Evolutionary conservation across 2,113 vertebrate genomes (phyloP).

Genomic region (Lepus timidus): DNA sequence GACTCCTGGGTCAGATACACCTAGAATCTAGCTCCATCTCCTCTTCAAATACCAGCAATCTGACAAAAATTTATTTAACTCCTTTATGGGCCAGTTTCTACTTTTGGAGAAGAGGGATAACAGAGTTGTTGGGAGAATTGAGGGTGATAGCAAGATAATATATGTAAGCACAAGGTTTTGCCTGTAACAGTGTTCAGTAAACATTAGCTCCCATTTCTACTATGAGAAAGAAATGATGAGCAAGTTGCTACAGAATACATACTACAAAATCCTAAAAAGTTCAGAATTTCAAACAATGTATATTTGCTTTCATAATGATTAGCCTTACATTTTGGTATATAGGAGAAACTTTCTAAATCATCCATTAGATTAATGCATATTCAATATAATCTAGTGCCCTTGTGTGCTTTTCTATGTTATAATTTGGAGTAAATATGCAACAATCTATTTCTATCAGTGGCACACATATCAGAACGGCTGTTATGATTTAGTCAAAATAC

Average conservation of each 20-base stretch:
- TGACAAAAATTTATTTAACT: neutral
- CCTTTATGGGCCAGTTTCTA: neutral
- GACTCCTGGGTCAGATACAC: neutral
- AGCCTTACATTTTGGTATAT: neutral
- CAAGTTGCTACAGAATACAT: neutral
- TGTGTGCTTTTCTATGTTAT: neutral
- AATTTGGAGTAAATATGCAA: slow-evolving; percentile 56
- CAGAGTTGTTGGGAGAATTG: neutral
- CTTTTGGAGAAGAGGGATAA: neutral
- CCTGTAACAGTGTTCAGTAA: neutral
- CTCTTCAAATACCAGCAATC: neutral
- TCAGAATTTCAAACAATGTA: neutral
- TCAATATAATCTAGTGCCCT: neutral
- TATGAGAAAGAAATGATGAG: neutral
- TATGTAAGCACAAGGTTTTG: neutral
- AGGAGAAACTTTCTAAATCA: slow-evolving; percentile 29
- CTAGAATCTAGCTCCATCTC: neutral
- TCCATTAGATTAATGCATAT: slow-evolving; percentile 14
- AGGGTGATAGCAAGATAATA: neutral
- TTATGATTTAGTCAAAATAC: slow-evolving; percentile 59
- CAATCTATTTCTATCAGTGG: slow-evolving; percentile 16
- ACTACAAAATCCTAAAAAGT: slow-evolving; percentile 1
- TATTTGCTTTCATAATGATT: slow-evolving; percentile 33
- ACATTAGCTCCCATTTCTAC: neutral
- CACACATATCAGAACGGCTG: neutral